phyloP scores from a whole-genome alignment of 2,113 vertebrate genomes.

The Nesogale talazaci region DNA sequence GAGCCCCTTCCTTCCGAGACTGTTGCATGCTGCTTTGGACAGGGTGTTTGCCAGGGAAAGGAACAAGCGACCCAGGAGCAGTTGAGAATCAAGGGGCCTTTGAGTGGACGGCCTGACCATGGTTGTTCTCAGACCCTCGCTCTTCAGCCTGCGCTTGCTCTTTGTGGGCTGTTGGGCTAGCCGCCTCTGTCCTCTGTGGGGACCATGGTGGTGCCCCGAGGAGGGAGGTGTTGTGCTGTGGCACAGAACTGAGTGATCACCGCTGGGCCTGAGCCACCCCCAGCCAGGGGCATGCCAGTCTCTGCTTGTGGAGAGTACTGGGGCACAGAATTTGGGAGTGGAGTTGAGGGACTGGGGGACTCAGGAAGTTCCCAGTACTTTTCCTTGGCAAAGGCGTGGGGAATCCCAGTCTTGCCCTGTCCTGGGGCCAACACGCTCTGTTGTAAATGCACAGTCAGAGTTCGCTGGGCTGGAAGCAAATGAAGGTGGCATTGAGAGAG shows the following conservation, averaged over 20 bases:
- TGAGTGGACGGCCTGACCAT: not conserved
- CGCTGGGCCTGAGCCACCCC: not conserved
- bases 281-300: not conserved
- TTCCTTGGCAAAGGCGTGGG: not conserved
- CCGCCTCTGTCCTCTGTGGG: not conserved
- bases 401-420: too few relatives aligned
- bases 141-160: not conserved
- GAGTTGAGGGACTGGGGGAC: too few relatives aligned
- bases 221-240: not conserved
- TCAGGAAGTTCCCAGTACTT: not conserved
- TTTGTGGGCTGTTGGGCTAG: not conserved
- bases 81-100: not conserved
- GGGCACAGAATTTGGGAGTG: too few relatives aligned
- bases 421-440: too few relatives aligned
- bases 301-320: not conserved
- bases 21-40: not conserved
- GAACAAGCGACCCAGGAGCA: not conserved
- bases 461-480: too few relatives aligned
- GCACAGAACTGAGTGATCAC: not conserved
- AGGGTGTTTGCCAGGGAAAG: too few relatives aligned
- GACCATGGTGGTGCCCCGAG: rapidly evolving
- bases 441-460: too few relatives aligned
- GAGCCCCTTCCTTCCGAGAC: not conserved
- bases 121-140: not conserved
- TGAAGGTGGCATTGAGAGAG: too few relatives aligned